A percentile compares a stretch with the other conserved stretches of the same genome.
phyloP scores from a whole-genome alignment of 2,888 invertebrate species.

The Trisateles emortualis region DNA sequence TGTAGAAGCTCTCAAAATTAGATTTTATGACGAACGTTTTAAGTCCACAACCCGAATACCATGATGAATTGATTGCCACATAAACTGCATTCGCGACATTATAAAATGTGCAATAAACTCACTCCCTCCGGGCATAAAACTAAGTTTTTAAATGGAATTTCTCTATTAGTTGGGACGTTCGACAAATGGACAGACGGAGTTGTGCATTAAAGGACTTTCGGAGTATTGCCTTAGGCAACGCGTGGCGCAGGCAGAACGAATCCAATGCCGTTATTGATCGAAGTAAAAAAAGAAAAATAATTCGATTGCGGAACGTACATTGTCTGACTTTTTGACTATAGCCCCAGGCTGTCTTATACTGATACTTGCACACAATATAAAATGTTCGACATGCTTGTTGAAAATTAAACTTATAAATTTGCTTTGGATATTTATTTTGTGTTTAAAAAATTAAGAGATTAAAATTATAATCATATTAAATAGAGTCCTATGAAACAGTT shows the following conservation, averaged over 20 bases:
- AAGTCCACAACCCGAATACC: slow-evolving; percentile 5
- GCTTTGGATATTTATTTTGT: not conserved
- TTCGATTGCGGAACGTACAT: slow-evolving; percentile 47
- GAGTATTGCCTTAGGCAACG: slow-evolving; percentile 62
- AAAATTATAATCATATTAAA: too few relatives aligned
- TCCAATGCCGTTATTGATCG: slow-evolving; percentile 47
- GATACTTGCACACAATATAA: not conserved
- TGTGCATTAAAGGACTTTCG: slow-evolving; percentile 68
- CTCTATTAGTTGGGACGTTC: slow-evolving; percentile 67
- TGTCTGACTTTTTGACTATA: slow-evolving; percentile 47
- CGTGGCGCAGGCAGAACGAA: slow-evolving; percentile 57
- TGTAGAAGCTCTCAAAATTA: not conserved
- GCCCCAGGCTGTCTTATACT: slow-evolving; percentile 41
- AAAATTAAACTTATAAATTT: not conserved
- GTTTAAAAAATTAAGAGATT: too few relatives aligned
- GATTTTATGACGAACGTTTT: slow-evolving; percentile 12
- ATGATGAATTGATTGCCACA: slow-evolving; percentile 31
- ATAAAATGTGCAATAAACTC: slow-evolving; percentile 51
- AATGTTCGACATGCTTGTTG: not conserved
- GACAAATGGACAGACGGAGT: slow-evolving; percentile 68
- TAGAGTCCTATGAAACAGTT: too few relatives aligned
- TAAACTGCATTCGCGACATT: slow-evolving; percentile 41
- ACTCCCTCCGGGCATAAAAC: slow-evolving; percentile 44
- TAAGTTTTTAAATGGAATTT: slow-evolving; percentile 69
- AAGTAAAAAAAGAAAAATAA: slow-evolving; percentile 57